Conservation (phyloP, 2,888 invertebrate species). For the Phengaris arion region DNA sequence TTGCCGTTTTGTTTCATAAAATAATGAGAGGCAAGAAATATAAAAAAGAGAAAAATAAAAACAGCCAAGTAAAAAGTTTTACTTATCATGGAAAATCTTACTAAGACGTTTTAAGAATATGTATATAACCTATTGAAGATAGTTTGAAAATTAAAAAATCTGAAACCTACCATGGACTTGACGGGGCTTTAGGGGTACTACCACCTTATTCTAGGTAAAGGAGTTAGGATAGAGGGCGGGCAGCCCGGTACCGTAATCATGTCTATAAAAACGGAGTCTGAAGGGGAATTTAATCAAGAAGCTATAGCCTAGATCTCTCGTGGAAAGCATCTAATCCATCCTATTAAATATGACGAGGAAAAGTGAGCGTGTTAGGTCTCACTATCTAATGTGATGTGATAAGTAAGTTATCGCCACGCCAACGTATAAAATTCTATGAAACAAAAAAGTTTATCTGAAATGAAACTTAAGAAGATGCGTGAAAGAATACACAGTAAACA, state of each 20-base stretch:
- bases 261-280: not conserved
- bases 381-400: no score
- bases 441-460: no score
- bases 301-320: not conserved
- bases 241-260: not conserved
- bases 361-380: no score
- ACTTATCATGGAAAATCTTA: not conserved
- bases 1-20: not conserved
- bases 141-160: not conserved
- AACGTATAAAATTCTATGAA: no score
- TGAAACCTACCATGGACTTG: not conserved
- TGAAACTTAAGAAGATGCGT: no score
- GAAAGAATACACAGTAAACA: no score
- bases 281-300: not conserved
- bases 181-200: not conserved
- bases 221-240: not conserved
- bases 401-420: no score
- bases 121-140: not conserved
- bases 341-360: no score
- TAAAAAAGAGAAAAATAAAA: constrained; percentile 5
- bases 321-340: no score
- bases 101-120: not conserved
- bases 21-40: not conserved
- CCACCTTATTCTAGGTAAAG: not conserved
- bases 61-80: not conserved